Conservation (phyloP, 2,888 invertebrate species). For the Brachypterus glaber region DNA sequence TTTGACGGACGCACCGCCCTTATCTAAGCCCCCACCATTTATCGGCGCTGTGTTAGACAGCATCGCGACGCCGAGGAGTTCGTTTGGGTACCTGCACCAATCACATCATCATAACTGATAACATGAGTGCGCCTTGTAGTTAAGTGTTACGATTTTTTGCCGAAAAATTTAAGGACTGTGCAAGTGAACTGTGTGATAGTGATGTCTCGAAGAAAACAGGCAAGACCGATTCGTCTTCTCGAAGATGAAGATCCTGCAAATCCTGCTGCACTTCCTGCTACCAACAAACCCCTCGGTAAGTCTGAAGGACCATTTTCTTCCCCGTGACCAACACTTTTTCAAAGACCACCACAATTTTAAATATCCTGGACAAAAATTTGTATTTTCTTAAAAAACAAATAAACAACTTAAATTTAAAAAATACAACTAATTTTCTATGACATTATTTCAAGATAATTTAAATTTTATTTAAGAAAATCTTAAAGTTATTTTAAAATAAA, state of each 20-base stretch:
- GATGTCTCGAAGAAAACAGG: constrained; percentile 49
- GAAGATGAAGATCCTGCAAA: constrained; percentile 40
- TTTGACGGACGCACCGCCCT: constrained; percentile 39
- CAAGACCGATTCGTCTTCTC: constrained; percentile 44
- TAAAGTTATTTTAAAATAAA: too few species aligned
- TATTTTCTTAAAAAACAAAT: too few species aligned
- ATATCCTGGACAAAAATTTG: too few species aligned
- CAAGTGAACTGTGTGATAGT: constrained; percentile 32
- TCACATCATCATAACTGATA: constrained; percentile 31
- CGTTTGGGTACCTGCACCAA: constrained; percentile 37
- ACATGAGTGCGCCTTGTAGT: constrained; percentile 24
- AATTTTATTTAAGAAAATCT: too few species aligned
- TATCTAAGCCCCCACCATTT: constrained; percentile 37
- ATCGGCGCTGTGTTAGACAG: constrained; percentile 39
- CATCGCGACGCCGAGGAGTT: constrained; percentile 41
- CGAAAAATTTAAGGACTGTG: constrained; percentile 22
- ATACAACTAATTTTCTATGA: too few species aligned
- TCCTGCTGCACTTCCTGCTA: constrained; percentile 21
- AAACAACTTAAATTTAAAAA: too few species aligned
- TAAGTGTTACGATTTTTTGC: neutral
- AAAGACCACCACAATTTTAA: too few species aligned
- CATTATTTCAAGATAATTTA: too few species aligned
- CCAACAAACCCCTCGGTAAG: constrained; percentile 29
- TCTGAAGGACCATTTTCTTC: constrained; percentile 18
- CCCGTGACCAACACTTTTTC: constrained; percentile 16